Percentiles rank a stretch among this genome's conserved stretches.
These are phyloP conservation scores for Lasioglossum morio DNA, from an alignment of 2,888 invertebrate species.

Conservation along the genomic window DNA sequence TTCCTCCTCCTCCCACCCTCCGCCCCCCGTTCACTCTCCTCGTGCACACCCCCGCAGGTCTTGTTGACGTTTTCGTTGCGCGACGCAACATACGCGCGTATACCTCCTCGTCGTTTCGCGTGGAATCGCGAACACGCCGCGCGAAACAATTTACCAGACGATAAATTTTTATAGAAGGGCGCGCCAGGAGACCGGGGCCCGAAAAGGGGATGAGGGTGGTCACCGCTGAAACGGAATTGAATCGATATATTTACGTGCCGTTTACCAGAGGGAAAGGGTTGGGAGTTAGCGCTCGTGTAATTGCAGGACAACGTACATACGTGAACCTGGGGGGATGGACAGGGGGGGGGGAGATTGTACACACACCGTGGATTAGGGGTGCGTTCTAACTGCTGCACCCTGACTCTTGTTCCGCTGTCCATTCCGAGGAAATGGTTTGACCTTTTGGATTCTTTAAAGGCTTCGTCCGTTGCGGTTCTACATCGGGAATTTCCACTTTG, in stretches of 20 bases:
- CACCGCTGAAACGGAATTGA: slow-evolving; percentile 84
- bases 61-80: slow-evolving; percentile 56
- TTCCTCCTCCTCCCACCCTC: not conserved
- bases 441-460: slow-evolving; percentile 14
- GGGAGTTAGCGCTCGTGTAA: slow-evolving; percentile 82
- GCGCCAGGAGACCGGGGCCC: slow-evolving; percentile 54
- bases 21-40: not conserved
- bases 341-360: not conserved
- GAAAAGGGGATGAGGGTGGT: slow-evolving; percentile 55
- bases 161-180: slow-evolving; percentile 84
- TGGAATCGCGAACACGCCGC: slow-evolving; percentile 77
- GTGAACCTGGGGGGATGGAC: not conserved
- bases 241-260: slow-evolving; percentile 85
- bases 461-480: slow-evolving; percentile 4
- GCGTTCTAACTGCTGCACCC: slow-evolving; percentile 50
- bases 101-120: slow-evolving; percentile 60
- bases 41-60: not conserved
- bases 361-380: slow-evolving; percentile 34
- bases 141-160: slow-evolving; percentile 85
- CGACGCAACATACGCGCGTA: slow-evolving; percentile 38
- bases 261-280: slow-evolving; percentile 81
- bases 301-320: slow-evolving; percentile 76
- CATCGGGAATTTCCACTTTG: slow-evolving; percentile 4
- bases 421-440: slow-evolving; percentile 20
- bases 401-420: slow-evolving; percentile 28